Conservation (phyloP, 2,113 vertebrate species). For the Bungarus multicinctus region DNA sequence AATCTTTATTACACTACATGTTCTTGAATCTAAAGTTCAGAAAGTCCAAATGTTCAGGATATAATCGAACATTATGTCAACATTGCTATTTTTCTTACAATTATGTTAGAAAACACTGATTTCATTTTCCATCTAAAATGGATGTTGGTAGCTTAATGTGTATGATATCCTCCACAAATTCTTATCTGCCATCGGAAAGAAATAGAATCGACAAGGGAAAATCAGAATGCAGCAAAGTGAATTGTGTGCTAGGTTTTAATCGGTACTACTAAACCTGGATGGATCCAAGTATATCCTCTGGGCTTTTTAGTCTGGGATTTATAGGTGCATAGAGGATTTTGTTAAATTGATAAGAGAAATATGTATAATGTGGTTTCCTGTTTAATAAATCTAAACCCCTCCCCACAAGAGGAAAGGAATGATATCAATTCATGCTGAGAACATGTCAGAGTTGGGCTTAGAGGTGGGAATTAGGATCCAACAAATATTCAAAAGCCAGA, state of each 20-base stretch:
- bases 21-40: neutral
- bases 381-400: neutral
- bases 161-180: neutral
- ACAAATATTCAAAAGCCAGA: neutral
- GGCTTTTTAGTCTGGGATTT: neutral
- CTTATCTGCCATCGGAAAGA: neutral
- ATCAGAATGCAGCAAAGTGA: neutral
- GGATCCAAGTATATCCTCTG: neutral
- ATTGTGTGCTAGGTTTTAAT: neutral
- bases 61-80: neutral
- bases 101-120: neutral
- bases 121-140: neutral
- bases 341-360: neutral
- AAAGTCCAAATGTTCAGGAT: neutral
- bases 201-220: neutral
- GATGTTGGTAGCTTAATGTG: neutral
- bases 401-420: neutral
- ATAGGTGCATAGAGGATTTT: neutral
- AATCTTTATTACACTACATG: neutral
- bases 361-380: neutral
- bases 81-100: neutral
- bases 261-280: neutral
- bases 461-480: neutral
- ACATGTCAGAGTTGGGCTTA: neutral
- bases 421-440: neutral